Conservation (phyloP, 2,888 invertebrate species). For the Deilephila porcellus region DNA sequence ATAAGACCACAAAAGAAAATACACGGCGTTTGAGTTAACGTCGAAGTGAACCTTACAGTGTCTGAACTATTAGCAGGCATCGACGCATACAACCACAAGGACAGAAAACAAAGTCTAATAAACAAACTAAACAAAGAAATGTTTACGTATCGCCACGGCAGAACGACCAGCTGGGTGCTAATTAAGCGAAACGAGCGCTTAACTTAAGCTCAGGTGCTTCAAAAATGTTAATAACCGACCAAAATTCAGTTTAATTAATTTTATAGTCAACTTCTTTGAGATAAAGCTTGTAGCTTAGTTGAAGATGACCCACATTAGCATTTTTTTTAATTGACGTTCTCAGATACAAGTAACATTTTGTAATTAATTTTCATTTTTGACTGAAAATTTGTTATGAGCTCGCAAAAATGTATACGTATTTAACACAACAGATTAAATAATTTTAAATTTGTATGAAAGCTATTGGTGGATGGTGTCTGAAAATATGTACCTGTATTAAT, state of each 20-base stretch:
- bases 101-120: constrained; percentile 10
- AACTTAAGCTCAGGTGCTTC: no score
- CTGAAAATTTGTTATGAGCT: no score
- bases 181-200: constrained; percentile 3
- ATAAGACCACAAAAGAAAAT: constrained; percentile 9
- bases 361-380: no score
- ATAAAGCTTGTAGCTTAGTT: not conserved
- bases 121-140: constrained; percentile 1
- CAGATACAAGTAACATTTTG: no score
- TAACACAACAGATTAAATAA: no score
- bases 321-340: not conserved
- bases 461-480: no score
- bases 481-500: no score
- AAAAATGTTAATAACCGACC: not conserved
- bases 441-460: no score
- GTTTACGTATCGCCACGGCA: not conserved
- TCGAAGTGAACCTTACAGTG: not conserved
- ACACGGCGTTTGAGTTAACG: not conserved
- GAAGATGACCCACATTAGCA: not conserved
- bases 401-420: no score
- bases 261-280: not conserved
- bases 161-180: not conserved
- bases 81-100: not conserved
- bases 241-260: not conserved
- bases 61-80: constrained; percentile 5